These are phyloP conservation scores for Baccha elongata DNA, from an alignment of 2,888 invertebrate species.

Conservation along the genomic window DNA sequence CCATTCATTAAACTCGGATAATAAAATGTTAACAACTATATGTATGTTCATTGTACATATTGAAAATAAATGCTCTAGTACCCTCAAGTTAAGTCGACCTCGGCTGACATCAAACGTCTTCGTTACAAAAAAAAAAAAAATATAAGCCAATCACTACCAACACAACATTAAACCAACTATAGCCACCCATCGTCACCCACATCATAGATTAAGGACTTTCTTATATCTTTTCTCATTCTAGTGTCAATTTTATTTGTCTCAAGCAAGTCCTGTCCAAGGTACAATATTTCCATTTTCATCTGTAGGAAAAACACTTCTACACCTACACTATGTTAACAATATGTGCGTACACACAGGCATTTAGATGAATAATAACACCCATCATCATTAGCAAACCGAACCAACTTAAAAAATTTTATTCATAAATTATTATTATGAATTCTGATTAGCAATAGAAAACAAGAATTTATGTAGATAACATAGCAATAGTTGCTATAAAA, in stretches of 20 bases:
- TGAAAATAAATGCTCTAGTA: not conserved
- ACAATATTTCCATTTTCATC: slow-evolving; percentile 29
- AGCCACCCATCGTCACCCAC: slow-evolving; percentile 20
- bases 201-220: slow-evolving; percentile 30
- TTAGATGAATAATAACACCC: no score
- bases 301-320: no score
- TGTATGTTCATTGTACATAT: not conserved
- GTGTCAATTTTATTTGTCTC: slow-evolving; percentile 47
- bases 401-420: no score
- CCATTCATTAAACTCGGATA: not conserved
- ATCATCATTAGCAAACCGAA: no score
- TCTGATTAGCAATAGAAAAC: no score
- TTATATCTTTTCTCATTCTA: not conserved
- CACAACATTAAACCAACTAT: slow-evolving; percentile 32
- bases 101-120: slow-evolving; percentile 9
- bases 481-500: no score
- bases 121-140: slow-evolving; percentile 15
- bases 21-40: not conserved
- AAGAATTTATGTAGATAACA: no score
- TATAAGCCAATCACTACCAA: slow-evolving; percentile 42
- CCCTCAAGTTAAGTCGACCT: not conserved
- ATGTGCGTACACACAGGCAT: no score
- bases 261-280: slow-evolving; percentile 10
- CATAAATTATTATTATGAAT: no score
- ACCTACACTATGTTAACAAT: no score